Conservation (phyloP, 1,140 invertebrate species). For the Acromyrmex echinatior region DNA sequence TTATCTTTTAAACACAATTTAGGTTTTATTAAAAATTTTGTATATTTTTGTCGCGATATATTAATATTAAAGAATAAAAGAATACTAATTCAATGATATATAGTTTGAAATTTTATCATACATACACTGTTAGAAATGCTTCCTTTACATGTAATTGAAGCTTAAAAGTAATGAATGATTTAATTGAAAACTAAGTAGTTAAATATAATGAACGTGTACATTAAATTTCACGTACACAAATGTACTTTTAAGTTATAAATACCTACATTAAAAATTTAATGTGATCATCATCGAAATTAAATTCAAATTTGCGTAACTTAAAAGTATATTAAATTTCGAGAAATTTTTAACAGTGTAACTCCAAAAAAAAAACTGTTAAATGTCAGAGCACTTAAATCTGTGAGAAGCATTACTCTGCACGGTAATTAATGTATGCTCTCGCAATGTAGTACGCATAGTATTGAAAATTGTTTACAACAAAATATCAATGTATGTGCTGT, state of each 20-base stretch:
- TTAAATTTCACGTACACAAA: no score
- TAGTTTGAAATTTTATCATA: background rate
- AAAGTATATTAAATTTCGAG: no score
- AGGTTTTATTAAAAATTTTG: background rate
- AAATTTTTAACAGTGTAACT: background rate
- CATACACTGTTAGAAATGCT: background rate
- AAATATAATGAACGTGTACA: no score
- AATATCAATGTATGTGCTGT: conserved; percentile 16
- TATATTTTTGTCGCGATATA: background rate
- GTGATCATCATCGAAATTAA: no score
- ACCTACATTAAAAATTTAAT: no score
- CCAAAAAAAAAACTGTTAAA: background rate
- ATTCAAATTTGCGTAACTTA: no score
- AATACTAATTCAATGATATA: conserved; percentile 14
- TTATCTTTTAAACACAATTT: background rate
- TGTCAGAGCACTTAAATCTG: background rate
- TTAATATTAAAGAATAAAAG: background rate
- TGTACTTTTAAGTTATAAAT: no score
- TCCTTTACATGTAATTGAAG: no score
- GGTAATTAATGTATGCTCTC: background rate
- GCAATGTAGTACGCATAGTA: background rate
- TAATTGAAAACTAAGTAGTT: no score
- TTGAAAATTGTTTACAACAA: conserved; percentile 13
- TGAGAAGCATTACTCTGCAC: background rate
- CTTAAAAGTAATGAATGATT: no score